Evolutionary conservation across 1,140 invertebrate genomes (phyloP).

Genomic region (Bombus superbus): DNA sequence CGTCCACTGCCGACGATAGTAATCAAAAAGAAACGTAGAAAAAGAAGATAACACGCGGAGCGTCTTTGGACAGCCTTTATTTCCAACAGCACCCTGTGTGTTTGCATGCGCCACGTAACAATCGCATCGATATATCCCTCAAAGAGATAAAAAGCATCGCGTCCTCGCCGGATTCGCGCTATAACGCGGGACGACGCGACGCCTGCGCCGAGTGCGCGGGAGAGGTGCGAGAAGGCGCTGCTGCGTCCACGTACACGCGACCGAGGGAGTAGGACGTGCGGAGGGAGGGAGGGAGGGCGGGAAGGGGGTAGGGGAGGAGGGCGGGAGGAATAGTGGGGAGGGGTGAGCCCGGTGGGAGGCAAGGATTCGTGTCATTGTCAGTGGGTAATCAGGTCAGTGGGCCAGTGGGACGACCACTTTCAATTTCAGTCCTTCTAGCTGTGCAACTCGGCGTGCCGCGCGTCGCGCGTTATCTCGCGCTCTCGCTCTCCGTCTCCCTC

Average conservation of each 20-base stretch:
- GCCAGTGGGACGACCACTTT: conserved; percentile 83
- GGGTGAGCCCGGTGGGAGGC: conserved; percentile 60
- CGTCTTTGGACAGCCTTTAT: not conserved
- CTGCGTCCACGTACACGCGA: conserved; percentile 53
- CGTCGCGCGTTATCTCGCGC: conserved; percentile 66
- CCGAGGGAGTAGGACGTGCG: conserved; percentile 58
- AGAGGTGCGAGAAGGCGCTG: conserved; percentile 63
- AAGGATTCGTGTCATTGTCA: conserved; percentile 84
- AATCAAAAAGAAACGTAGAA: not conserved
- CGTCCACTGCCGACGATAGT: no score
- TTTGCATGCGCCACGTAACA: conserved; percentile 3
- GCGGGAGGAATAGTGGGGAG: conserved; percentile 44
- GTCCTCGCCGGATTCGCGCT: conserved; percentile 47
- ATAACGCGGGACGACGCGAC: conserved; percentile 40
- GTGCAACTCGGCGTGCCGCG: conserved; percentile 62
- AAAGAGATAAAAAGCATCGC: conserved; percentile 53
- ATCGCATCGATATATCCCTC: conserved; percentile 32
- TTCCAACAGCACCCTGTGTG: not conserved
- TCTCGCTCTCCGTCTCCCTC: conserved; percentile 36
- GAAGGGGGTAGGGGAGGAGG: conserved; percentile 36
- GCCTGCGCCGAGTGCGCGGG: conserved; percentile 49
- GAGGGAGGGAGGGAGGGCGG: conserved; percentile 22
- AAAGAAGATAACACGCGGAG: not conserved
- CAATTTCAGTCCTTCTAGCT: conserved; percentile 81
- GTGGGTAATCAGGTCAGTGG: conserved; percentile 84